Percentiles rank a stretch among this genome's conserved stretches.
These are phyloP conservation scores for Celastrina argiolus DNA, from an alignment of 2,888 invertebrate species.

Conservation along the genomic window DNA sequence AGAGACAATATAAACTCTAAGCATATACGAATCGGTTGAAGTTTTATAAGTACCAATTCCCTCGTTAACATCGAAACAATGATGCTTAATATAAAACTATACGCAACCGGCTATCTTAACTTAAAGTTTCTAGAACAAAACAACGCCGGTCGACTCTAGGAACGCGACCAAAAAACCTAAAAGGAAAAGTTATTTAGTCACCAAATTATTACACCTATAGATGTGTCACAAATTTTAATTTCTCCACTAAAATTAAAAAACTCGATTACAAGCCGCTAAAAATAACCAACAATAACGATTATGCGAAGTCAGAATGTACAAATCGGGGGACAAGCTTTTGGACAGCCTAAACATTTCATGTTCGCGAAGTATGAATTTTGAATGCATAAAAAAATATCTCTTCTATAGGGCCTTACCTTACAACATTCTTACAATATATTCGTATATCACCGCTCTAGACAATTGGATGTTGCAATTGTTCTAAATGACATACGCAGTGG, in stretches of 20 bases:
- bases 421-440: conserved; percentile 68
- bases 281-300: conserved; percentile 72
- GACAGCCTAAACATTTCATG: conserved; percentile 53
- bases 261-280: conserved; percentile 71
- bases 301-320: conserved; percentile 66
- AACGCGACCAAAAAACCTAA: conserved; percentile 26
- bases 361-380: conserved; percentile 65
- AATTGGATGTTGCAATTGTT: conserved; percentile 63
- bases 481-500: conserved; percentile 46
- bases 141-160: conserved; percentile 12
- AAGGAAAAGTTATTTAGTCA: conserved; percentile 58
- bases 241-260: conserved; percentile 53
- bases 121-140: conserved; percentile 5
- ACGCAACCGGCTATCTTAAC: conserved; percentile 13
- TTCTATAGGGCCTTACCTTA: conserved; percentile 76
- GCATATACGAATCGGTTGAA: conserved; percentile 19
- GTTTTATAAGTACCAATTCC: conserved; percentile 23
- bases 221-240: conserved; percentile 37
- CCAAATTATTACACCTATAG: conserved; percentile 70
- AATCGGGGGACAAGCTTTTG: conserved; percentile 33
- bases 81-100: conserved; percentile 12
- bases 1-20: conserved; percentile 15
- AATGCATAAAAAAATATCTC: conserved; percentile 77
- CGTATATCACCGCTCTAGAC: conserved; percentile 75
- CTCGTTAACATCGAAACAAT: conserved; percentile 13